A percentile compares a stretch with the other conserved stretches of the same genome.
Conservation (phyloP, 2,888 invertebrate species). For the Diaperis boleti region DNA sequence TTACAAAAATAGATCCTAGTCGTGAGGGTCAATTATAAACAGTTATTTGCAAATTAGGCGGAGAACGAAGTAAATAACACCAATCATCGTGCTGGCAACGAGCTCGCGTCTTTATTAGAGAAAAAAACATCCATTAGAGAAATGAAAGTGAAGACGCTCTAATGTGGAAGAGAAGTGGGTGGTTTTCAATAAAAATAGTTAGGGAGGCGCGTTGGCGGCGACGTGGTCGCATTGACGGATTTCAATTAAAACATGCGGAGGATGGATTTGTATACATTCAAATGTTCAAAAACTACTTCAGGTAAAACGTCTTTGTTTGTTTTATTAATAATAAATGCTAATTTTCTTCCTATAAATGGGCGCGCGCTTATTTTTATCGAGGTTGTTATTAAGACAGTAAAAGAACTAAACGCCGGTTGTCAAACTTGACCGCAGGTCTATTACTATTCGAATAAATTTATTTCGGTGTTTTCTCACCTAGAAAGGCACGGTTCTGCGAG, state of each 20-base stretch:
- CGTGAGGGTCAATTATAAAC: slow-evolving; percentile 29
- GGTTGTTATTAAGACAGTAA: too few relatives aligned
- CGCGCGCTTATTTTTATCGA: slow-evolving; percentile 10
- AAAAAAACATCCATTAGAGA: slow-evolving; percentile 19
- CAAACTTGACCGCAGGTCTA: not conserved
- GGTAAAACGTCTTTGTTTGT: not conserved
- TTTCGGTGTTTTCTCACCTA: not conserved
- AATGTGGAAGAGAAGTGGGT: not conserved
- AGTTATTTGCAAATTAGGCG: slow-evolving; percentile 31
- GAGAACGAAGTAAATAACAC: slow-evolving; percentile 21
- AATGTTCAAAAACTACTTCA: too few relatives aligned
- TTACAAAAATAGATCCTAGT: slow-evolving; percentile 19
- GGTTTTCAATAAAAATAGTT: slow-evolving; percentile 10
- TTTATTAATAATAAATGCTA: slow-evolving; percentile 14
- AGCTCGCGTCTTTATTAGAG: too few relatives aligned
- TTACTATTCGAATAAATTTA: not conserved
- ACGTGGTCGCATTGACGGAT: too few relatives aligned
- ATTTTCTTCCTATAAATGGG: slow-evolving; percentile 17
- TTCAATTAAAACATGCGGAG: too few relatives aligned
- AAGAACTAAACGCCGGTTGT: too few relatives aligned
- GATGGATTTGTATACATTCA: too few relatives aligned
- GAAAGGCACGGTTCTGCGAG: too few relatives aligned
- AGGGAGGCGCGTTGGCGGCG: too few relatives aligned
- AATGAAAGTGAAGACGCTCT: slow-evolving; percentile 22
- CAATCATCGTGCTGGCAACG: slow-evolving; percentile 15